A percentile compares a stretch with the other conserved stretches of the same genome.
Conservation (phyloP, 2,113 vertebrate species). For the Physeter macrocephalus region DNA sequence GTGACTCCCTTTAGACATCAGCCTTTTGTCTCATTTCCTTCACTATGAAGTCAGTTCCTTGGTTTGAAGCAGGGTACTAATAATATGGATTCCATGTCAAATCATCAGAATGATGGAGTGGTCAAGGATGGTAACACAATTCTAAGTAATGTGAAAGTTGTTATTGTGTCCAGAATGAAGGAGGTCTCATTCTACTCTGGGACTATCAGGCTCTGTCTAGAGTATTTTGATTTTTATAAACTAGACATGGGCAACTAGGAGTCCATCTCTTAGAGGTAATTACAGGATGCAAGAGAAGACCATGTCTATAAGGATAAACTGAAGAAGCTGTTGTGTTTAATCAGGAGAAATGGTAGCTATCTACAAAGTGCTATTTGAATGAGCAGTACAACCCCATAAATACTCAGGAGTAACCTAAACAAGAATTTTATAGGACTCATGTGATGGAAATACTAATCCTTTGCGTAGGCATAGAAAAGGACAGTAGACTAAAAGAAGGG, state of each 20-base stretch:
- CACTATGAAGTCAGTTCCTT: not conserved
- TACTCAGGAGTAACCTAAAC: not conserved
- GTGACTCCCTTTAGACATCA: not conserved
- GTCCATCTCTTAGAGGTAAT: too few species aligned
- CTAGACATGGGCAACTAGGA: too few species aligned
- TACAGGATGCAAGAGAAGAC: too few species aligned
- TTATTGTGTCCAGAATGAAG: too few species aligned
- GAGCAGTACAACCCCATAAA: not conserved
- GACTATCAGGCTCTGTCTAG: too few species aligned
- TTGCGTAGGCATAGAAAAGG: not conserved
- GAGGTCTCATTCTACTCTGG: too few species aligned
- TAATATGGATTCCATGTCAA: not conserved
- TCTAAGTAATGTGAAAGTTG: not conserved
- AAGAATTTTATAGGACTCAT: not conserved
- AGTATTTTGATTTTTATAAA: too few species aligned
- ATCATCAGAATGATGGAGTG: not conserved
- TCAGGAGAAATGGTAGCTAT: not conserved
- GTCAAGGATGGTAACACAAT: not conserved
- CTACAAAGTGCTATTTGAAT: not conserved
- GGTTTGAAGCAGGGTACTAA: not conserved
- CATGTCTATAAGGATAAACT: too few species aligned
- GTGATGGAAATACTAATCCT: not conserved
- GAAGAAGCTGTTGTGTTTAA: not conserved
- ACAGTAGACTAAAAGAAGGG: not conserved
- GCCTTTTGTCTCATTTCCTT: not conserved